These are phyloP conservation scores for Eupithecia inturbata DNA, from an alignment of 2,888 invertebrate species.

Conservation along the genomic window DNA sequence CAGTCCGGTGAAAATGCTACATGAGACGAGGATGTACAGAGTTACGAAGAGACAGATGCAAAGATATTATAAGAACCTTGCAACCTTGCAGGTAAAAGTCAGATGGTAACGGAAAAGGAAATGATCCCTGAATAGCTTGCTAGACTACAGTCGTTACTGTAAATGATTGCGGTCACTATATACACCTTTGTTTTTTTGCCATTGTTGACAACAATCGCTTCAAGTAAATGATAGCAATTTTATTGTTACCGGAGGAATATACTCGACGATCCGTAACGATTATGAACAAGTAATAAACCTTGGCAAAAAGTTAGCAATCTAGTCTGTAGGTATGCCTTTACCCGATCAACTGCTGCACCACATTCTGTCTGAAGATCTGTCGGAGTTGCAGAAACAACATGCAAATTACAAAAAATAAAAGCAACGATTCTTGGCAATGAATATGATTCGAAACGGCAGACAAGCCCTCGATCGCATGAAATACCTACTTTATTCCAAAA, in stretches of 20 bases:
- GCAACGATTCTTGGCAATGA: not conserved
- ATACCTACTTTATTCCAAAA: not conserved
- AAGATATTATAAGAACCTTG: too few relatives aligned
- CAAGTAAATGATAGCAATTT: too few relatives aligned
- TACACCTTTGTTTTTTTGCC: too few relatives aligned
- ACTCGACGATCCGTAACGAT: too few relatives aligned
- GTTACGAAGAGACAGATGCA: slow-evolving; percentile 19
- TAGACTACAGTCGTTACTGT: not conserved
- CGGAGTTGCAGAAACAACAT: not conserved
- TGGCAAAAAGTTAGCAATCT: too few relatives aligned
- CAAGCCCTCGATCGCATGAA: not conserved
- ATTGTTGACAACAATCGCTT: too few relatives aligned
- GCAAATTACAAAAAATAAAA: not conserved
- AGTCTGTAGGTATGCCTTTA: not conserved
- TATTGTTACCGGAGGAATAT: too few relatives aligned
- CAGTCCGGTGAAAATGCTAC: slow-evolving; percentile 47
- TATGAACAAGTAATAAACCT: too few relatives aligned
- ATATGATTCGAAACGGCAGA: not conserved
- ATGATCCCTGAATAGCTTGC: not conserved
- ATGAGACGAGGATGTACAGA: slow-evolving; percentile 37
- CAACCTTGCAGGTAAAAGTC: not conserved
- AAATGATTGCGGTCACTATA: too few relatives aligned
- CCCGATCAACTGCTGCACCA: not conserved
- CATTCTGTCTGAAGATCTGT: not conserved
- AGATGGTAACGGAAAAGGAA: not conserved